A percentile compares a stretch with the other conserved stretches of the same genome.
Conservation (phyloP, 1,140 invertebrate species). For the Neodiprion virginianus region DNA sequence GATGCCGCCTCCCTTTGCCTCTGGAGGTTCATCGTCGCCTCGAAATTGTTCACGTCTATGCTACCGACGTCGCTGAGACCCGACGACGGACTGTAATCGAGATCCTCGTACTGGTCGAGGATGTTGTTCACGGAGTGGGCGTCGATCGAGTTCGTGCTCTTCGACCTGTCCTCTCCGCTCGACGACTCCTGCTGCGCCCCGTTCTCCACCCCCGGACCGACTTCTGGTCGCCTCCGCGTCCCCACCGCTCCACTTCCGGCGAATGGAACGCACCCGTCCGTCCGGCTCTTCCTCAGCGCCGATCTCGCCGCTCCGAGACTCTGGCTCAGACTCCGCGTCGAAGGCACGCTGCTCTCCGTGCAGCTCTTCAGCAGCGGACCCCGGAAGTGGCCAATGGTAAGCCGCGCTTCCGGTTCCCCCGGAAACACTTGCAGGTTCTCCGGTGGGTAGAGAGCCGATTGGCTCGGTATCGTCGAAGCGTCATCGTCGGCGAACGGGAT, state of each 20-base stretch:
- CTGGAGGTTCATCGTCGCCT: slow-evolving; percentile 36
- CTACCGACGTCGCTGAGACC: slow-evolving; percentile 43
- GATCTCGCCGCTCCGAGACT: background rate
- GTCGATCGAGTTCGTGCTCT: slow-evolving; percentile 50
- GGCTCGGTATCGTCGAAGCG: slow-evolving; percentile 25
- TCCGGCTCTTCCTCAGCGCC: slow-evolving; percentile 15
- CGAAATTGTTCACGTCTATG: slow-evolving; percentile 41
- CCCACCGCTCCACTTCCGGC: slow-evolving; percentile 15
- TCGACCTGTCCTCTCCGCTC: slow-evolving; percentile 50
- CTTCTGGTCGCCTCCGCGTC: slow-evolving; percentile 23
- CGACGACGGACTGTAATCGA: slow-evolving; percentile 43
- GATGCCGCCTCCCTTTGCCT: slow-evolving; percentile 25
- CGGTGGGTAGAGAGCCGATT: background rate
- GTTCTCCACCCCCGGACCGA: background rate
- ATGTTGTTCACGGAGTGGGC: slow-evolving; percentile 52
- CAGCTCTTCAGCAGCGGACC: slow-evolving; percentile 17
- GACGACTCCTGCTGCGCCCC: slow-evolving; percentile 32
- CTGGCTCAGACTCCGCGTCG: slow-evolving; percentile 10
- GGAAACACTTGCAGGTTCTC: background rate
- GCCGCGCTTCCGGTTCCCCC: slow-evolving; percentile 11
- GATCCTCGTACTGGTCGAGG: slow-evolving; percentile 48
- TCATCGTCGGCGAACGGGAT: slow-evolving; percentile 39
- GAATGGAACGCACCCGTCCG: slow-evolving; percentile 10
- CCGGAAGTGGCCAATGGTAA: slow-evolving; percentile 5
- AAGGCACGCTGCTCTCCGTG: slow-evolving; percentile 10